These are phyloP conservation scores for Meloidogyne hapla DNA, from an alignment of 1,140 invertebrate genomes.

Conservation along the genomic window DNA sequence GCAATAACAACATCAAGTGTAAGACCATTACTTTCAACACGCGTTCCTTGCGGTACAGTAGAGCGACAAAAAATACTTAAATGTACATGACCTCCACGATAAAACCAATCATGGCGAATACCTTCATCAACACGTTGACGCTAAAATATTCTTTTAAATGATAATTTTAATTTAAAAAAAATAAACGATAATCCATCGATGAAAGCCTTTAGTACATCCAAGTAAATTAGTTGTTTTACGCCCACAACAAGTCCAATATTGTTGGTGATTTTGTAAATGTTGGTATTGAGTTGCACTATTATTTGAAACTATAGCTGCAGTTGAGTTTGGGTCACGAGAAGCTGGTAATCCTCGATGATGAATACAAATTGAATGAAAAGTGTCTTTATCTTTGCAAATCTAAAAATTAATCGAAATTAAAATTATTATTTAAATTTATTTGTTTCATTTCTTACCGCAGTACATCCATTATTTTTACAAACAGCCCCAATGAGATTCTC, in stretches of 20 bases:
- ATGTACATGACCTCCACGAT: constrained; percentile 32
- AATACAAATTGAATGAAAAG: not conserved
- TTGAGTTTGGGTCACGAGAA: not conserved
- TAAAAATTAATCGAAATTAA: not conserved
- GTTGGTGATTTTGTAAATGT: not conserved
- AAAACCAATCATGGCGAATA: constrained; percentile 46
- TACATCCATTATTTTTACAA: constrained; percentile 22
- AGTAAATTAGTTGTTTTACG: constrained; percentile 13
- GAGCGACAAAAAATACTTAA: constrained; percentile 64
- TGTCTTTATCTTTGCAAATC: not conserved
- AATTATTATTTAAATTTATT: not conserved
- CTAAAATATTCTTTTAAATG: constrained; percentile 4
- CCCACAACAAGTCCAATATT: constrained; percentile 15
- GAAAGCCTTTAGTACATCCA: not conserved
- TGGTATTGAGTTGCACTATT: not conserved
- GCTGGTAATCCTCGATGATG: not conserved
- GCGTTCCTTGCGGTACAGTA: constrained; percentile 76
- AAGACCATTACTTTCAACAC: constrained; percentile 80
- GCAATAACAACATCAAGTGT: constrained; percentile 75
- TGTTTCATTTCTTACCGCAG: not conserved
- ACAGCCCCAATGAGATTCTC: constrained; percentile 12
- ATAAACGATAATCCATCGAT: not conserved
- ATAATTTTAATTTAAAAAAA: not conserved
- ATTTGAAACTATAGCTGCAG: not conserved
- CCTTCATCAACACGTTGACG: constrained; percentile 15